Conservation (phyloP, 2,888 invertebrate genomes). For the Rhagonycha lutea region DNA sequence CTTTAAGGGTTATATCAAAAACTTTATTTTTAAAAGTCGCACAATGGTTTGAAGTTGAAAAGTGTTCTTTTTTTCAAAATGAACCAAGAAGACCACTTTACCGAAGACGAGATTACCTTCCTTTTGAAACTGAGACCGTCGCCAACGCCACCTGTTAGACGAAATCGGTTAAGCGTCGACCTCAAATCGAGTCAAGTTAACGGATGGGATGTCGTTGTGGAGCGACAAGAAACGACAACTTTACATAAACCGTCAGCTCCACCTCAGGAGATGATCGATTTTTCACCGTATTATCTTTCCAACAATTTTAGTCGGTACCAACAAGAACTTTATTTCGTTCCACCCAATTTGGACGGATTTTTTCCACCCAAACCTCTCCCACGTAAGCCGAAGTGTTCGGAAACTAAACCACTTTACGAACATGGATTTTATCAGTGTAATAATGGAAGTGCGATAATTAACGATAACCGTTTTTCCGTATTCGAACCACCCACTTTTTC, state of each 20-base stretch:
- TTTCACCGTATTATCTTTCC: neutral
- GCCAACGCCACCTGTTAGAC: constrained; percentile 48
- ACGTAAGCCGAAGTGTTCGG: neutral
- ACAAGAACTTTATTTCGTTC: neutral
- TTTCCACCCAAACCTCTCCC: neutral
- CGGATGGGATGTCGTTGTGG: constrained; percentile 52
- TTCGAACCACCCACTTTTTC: neutral
- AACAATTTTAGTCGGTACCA: neutral
- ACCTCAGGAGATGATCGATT: constrained; percentile 41
- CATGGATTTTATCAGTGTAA: neutral
- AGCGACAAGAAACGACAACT: constrained; percentile 31
- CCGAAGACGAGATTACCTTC: constrained; percentile 51
- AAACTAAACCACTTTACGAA: neutral
- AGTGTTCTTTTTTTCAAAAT: neutral
- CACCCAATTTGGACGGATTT: neutral
- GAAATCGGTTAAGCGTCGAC: constrained; percentile 34
- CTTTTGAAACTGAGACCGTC: constrained; percentile 50
- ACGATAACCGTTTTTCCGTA: neutral
- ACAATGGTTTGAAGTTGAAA: neutral
- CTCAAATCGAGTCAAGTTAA: constrained; percentile 12
- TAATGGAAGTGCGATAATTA: neutral
- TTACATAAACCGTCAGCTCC: constrained; percentile 47
- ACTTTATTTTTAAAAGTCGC: neutral
- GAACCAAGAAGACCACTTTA: constrained; percentile 21
- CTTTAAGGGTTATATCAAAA: neutral